Base-by-base conservation (phyloP, 2,113 vertebrate genomes). In the Riparia riparia region DNA sequence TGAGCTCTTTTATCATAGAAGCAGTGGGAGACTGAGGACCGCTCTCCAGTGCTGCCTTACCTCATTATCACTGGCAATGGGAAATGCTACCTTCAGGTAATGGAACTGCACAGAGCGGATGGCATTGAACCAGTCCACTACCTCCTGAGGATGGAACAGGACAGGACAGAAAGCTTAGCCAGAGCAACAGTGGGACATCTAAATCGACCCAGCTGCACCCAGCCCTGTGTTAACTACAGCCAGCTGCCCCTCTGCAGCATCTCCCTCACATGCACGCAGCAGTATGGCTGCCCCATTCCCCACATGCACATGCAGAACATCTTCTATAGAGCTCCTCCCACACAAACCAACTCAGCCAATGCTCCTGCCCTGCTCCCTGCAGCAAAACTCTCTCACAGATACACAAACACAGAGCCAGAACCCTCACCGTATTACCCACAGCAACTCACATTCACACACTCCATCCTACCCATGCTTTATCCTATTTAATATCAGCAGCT, bases 61-160 rank as follows among this genome's bases (percentile, higher is more conserved):
- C 98, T 99, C 99, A 25, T 96, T 89, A 63, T 99, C 98, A 1
- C 97, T 98, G 65, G 98, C 98, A 61, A 98, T 98, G 17, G 99
- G 99, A 96, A 99, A 99, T 5, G 99, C 99, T 89, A 99, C 98
- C 93, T 99, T 98, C 90, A 99, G 97, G 80, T 99, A 99, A 93
- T 99, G 98, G 91, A 99, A 98, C 97, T 99, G 98, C 87, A 98
- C 98, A 0, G 98, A 98, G 45, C 99, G 98, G 60, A 99, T 99
- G 28, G 98, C 97, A 17, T 99, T 99, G 94, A 98, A 98, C 99
- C 99, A 99, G 95, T 99, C 98, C 32, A 99, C 99, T 29, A 99
- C 98, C 92, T 98, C 99, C 99, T 99, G 70, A 80, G 70, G 41
- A 91, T 1, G 37, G 32, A 84, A 66, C 92, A 90, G 66, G 44